Evolutionary conservation across 1,140 invertebrate genomes (phyloP).

Genomic region (Charaxes varanes): DNA sequence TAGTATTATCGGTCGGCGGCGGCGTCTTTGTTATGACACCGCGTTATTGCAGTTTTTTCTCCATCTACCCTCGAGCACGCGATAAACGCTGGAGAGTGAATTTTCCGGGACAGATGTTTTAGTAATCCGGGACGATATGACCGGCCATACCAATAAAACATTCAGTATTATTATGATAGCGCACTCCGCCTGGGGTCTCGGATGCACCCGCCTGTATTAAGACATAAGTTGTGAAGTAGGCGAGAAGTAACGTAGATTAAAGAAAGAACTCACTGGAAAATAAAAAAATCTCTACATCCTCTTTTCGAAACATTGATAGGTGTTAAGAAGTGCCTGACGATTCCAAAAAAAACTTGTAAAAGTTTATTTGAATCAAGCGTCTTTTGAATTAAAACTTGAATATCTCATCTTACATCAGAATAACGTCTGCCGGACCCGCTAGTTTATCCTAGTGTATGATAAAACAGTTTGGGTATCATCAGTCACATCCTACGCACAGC

Average conservation of each 20-base stretch:
- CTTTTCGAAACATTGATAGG: too few species aligned
- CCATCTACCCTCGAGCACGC: constrained; percentile 58
- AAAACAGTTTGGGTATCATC: constrained; percentile 7
- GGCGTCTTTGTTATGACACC: constrained; percentile 70
- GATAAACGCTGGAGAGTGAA: constrained; percentile 64
- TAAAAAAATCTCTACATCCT: too few species aligned
- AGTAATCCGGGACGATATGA: constrained; percentile 52
- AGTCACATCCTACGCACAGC: constrained; percentile 19
- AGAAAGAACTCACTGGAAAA: too few species aligned
- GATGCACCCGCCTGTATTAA: constrained; percentile 16
- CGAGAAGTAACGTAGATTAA: too few species aligned
- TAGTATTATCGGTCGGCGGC: constrained; percentile 66
- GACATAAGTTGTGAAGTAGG: constrained; percentile 27
- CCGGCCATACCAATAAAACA: constrained; percentile 43
- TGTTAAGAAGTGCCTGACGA: neutral
- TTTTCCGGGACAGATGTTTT: constrained; percentile 72
- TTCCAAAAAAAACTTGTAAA: neutral
- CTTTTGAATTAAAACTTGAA: neutral
- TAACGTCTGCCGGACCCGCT: too few species aligned
- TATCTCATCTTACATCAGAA: too few species aligned
- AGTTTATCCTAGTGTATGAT: too few species aligned
- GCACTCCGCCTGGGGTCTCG: constrained; percentile 12
- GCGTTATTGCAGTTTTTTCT: constrained; percentile 70
- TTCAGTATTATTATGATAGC: constrained; percentile 35
- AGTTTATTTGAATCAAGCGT: neutral